These are phyloP conservation scores for Spheniscus mendiculus DNA, from an alignment of 2,113 vertebrate species.

Conservation along the genomic window DNA sequence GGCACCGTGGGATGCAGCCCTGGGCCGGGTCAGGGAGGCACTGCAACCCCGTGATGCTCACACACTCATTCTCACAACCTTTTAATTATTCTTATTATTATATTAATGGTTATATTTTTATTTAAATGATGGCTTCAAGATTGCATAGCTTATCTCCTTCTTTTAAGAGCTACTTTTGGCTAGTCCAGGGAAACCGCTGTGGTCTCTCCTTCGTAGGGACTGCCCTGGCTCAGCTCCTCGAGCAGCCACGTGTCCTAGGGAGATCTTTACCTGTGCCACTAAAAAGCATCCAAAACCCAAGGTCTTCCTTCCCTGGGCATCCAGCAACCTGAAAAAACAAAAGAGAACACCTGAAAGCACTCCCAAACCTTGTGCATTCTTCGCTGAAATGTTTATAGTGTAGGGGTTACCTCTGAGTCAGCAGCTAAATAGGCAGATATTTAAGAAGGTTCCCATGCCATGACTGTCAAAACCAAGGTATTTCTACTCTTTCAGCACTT, in stretches of 20 bases:
- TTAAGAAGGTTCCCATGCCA: background rate
- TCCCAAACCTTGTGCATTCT: background rate
- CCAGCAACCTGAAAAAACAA: background rate
- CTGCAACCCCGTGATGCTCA: background rate
- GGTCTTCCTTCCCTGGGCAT: background rate
- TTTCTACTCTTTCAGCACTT: background rate
- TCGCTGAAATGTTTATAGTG: background rate
- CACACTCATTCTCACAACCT: rapidly evolving
- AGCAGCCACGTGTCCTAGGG: rapidly evolving
- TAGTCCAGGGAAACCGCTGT: background rate
- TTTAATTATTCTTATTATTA: background rate
- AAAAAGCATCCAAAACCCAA: background rate
- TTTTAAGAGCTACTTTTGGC: background rate
- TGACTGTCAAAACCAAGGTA: background rate
- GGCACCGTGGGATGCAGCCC: background rate
- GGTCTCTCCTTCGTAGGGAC: rapidly evolving
- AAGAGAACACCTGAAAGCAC: background rate
- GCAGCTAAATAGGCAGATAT: background rate
- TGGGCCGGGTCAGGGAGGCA: background rate
- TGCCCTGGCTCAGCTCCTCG: background rate
- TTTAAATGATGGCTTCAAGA: background rate
- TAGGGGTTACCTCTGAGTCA: background rate
- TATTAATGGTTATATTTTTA: background rate
- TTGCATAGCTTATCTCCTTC: background rate
- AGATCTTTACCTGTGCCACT: background rate